Conservation (phyloP, 2,888 invertebrate genomes). For the Cosmia pyralina region DNA sequence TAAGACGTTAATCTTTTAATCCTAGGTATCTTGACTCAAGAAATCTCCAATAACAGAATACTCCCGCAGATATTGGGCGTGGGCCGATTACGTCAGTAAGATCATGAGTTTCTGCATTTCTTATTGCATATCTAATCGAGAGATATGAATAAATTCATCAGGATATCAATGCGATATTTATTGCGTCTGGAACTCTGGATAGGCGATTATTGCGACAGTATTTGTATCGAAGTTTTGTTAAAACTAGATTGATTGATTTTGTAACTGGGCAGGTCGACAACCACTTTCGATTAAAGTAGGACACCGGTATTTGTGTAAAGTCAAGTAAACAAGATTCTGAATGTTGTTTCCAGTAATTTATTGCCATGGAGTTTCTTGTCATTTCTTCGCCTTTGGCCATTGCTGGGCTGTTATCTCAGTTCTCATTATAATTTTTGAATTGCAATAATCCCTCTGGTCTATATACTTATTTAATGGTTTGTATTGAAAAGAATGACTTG, state of each 20-base stretch:
- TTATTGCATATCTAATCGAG: conserved; percentile 76
- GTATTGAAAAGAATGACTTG: neutral
- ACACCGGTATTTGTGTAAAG: conserved; percentile 47
- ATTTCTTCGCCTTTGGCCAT: conserved; percentile 27
- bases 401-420: neutral
- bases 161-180: conserved; percentile 76
- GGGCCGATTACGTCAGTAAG: conserved; percentile 75
- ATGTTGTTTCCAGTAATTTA: conserved; percentile 33
- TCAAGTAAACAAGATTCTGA: conserved; percentile 43
- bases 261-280: conserved; percentile 42
- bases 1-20: neutral
- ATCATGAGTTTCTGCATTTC: conserved; percentile 80
- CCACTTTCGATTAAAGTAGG: conserved; percentile 47
- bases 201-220: conserved; percentile 71
- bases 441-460: neutral
- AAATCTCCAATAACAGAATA: conserved; percentile 69
- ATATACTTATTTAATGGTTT: neutral
- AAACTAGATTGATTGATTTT: conserved; percentile 64
- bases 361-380: neutral
- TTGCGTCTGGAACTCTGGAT: conserved; percentile 69
- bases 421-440: neutral
- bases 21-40: neutral
- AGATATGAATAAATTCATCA: conserved; percentile 83
- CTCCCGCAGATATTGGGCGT: conserved; percentile 67
- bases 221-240: conserved; percentile 59